Evolutionary conservation across 2,797 vertebrate genomes (phyloP).

Genomic region (Phrynocephalus guinanensis): DNA sequence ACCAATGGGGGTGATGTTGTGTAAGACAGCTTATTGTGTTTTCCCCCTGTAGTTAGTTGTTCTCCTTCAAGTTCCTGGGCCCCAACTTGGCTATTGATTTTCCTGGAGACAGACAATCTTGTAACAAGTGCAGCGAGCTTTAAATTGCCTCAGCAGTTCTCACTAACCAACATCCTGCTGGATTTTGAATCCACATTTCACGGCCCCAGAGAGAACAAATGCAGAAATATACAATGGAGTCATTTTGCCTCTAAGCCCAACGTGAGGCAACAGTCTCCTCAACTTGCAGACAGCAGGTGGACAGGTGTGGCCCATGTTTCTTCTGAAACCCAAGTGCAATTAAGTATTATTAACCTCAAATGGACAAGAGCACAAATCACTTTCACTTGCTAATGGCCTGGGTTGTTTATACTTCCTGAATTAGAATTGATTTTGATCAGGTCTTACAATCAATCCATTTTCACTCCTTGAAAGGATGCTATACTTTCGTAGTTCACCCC

Average conservation of each 20-base stretch:
- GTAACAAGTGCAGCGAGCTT: not conserved
- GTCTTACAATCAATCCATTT: slow-evolving; percentile 7
- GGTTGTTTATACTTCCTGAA: slow-evolving; percentile 25
- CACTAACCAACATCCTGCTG: not conserved
- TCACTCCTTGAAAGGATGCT: not conserved
- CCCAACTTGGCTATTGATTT: slow-evolving; percentile 42
- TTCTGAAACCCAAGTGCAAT: slow-evolving; percentile 24
- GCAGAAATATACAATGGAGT: slow-evolving; percentile 7
- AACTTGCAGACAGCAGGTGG: slow-evolving; percentile 7
- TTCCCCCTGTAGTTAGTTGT: not conserved
- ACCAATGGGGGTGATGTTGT: not conserved
- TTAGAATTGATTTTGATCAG: slow-evolving; percentile 32
- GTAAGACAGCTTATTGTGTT: not conserved
- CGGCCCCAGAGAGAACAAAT: too few species aligned
- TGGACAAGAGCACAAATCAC: slow-evolving; percentile 44
- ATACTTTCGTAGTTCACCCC: slow-evolving; percentile 8
- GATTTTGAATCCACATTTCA: not conserved
- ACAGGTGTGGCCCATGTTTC: not conserved
- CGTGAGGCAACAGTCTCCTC: not conserved
- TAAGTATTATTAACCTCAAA: not conserved
- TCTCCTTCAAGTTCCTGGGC: not conserved
- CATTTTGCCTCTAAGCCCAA: not conserved
- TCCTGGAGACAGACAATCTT: slow-evolving; percentile 31
- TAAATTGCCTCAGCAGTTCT: not conserved
- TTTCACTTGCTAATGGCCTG: not conserved